Evolutionary conservation across 2,888 invertebrate genomes (phyloP), one percentile per base, ranked within the genome.

Genomic region (Chaitophorus viminalis): DNA sequence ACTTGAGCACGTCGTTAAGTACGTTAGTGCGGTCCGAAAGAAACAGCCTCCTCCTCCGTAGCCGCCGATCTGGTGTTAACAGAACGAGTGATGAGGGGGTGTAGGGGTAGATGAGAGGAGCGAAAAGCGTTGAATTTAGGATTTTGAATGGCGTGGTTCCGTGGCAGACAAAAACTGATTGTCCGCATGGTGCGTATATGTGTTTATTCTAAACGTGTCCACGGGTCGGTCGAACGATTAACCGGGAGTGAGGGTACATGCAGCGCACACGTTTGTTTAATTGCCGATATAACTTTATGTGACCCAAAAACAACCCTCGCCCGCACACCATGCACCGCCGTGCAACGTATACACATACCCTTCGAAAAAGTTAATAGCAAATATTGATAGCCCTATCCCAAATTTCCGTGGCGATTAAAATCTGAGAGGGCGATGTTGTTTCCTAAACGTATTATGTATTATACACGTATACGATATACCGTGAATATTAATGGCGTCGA

Each of bases 181-280:
- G n/a, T 82, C 3, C 33, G 21, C n/a, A 17, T 72, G n/a, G 14
- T 72, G 4, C 36, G 17, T n/a, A 17, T 54, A 3, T 54, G 39
- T 54, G 52, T 54, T 74, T 83, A 60, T 83, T 84, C 65, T 46
- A 65, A 84, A 84, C 76, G 33, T 46, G 54, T 65, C 39, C 74
- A 2, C 11, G 72, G 68, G 68, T 86, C 29, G 68, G 68, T 86
- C 29, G 8, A 36, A 29, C 86, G 74, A 81, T 81, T 81, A 87
- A 81, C 60, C 79, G 25, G n/a, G n/a, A 39, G 31, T 39, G 18
- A 78, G 78, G 78, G 78, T 72, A 60, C n/a, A 29, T n/a, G n/a
- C n/a, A n/a, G n/a, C n/a, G 60, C 78, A 25, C 87, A 81, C 87
- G 81, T 87, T 87, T 81, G 81, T 87, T 87, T 87, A 87, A 87